A percentile compares a stretch with the other conserved stretches of the same genome.
Conservation (phyloP, 2,113 vertebrate species). For the Stomatorhinus ivindoensis region DNA sequence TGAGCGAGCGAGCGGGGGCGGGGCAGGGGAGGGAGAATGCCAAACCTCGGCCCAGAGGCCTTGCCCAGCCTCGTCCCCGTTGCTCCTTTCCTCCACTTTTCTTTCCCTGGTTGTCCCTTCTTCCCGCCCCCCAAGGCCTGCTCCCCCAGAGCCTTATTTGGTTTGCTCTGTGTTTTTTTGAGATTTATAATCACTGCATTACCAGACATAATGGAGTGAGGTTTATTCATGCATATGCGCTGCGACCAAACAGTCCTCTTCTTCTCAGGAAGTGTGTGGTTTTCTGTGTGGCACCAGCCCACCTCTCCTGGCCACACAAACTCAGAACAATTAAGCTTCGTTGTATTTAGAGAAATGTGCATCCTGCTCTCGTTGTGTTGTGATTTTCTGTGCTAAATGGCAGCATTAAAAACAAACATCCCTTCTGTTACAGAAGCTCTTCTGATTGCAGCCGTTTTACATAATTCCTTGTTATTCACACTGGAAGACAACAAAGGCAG, state of each 20-base stretch:
- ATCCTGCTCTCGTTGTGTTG: not conserved
- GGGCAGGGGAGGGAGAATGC: not conserved
- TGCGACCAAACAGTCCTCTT: slow-evolving; percentile 41
- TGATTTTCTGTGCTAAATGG: not conserved
- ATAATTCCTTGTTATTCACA: not conserved
- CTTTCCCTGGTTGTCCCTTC: not conserved
- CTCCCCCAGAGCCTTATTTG: slow-evolving; percentile 40
- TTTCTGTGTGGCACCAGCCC: slow-evolving; percentile 6
- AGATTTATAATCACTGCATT: slow-evolving; percentile 46
- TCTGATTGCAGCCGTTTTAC: not conserved
- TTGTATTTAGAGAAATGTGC: not conserved
- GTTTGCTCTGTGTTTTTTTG: slow-evolving; percentile 48
- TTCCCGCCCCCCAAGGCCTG: slow-evolving; percentile 5
- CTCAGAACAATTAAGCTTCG: not conserved
- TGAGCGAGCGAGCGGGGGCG: not conserved
- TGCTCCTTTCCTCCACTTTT: not conserved
- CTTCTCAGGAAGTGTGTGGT: slow-evolving; percentile 36
- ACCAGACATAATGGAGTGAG: slow-evolving; percentile 47
- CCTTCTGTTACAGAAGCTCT: not conserved
- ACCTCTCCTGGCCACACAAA: not conserved
- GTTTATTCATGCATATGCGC: slow-evolving; percentile 52
- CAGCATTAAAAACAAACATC: not conserved
- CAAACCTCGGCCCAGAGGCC: not conserved
- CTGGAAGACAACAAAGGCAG: not conserved
- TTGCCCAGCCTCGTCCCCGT: not conserved